Evolutionary conservation across 2,888 invertebrate species (phyloP), one percentile per base, ranked within the genome.

Genomic region (Sericinus montela): DNA sequence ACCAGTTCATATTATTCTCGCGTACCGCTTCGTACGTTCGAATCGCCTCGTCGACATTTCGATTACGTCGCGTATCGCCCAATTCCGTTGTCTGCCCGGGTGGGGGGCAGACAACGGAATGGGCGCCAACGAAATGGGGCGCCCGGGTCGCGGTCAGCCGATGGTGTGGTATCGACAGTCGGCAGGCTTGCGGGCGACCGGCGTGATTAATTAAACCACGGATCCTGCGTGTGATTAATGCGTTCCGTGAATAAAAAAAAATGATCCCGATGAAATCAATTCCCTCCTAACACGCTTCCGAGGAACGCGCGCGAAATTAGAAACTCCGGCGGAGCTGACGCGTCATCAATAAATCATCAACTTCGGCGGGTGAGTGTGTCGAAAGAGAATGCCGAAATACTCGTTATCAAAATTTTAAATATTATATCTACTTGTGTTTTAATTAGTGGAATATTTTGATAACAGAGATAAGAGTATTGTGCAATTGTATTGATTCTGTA

Each of bases 151-250:
- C 39, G 36, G 29, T 39, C 45, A 47, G 16, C 48, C 45, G 47
- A 42, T 23, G 43, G 32, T 30, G n/a, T 53, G 53, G 16, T 50
- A 53, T 53, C 49, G 53, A 53, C 53, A 53, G 53, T 15, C 35
- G 11, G 36, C 41, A 29, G 13, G 11, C 7, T 13, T 7, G 37
- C 9, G 48, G 30, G 23, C 25, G 15, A 19, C 32, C n/a, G 23
- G 11, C n/a, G 53, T 60, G 60, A 63, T 63, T 63, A 63, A 63
- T 63, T 63, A 63, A 59, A 13, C 56, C 45, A 28, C 45, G 28
- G 3, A 25, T 19, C 40, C 40, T 35, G 49, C 40, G 28, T 40
- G 55, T 62, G 63, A 63, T 63, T 63, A 63, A 63, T 62, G 60
- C 51, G 40, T 40, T 2, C 29, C 46, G 38, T 43, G 44, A 51